Evolutionary conservation across 2,113 vertebrate species (phyloP), one percentile per base, ranked within the genome.

Genomic region (Triplophysa dalaica): DNA sequence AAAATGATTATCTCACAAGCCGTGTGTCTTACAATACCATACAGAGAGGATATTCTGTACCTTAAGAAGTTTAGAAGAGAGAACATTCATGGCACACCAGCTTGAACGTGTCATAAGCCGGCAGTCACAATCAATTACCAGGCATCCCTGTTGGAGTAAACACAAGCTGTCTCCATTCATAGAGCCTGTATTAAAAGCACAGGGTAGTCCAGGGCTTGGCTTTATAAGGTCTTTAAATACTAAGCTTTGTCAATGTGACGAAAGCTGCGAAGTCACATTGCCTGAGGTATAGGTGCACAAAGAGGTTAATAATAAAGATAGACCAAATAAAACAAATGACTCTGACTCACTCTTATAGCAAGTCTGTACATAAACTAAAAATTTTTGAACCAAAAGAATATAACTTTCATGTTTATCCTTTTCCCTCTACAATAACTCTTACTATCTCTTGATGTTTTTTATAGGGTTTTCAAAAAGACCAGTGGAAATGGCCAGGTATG

Each of bases 381-480:
- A 17, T 8, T 3, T 54, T 54, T 19, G 4, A n/a, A 58, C 54
- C 19, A 6, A 58, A 11, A 52, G 5, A 52, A 17, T 52, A 16
- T 17, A 3, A 17, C 14, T 52, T 14, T 14, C 7, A 5, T 52
- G 50, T 9, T 29, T 60, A 19, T 52, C 33, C 29, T 29, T 33
- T 70, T 38, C 38, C 21, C 43, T 70, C 29, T 33, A 26, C 13
- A 24, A 45, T 52, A 3, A n/a, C 4, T 38, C 0, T 63, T 19
- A 22, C 26, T 8, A 50, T 12, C 8, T 54, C 73, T 48, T 75
- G 82, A 4, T 82, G 19, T 62, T 81, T 0, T 24, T 38, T 22
- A 41, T 66, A 93, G 92, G 72, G 87, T 93, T 87, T 93, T 85
- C 86, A 93, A 92, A 85, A 93, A 93, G 87, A 92, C 92, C 70